Base-by-base conservation (phyloP, 2,113 vertebrate genomes). In the Percopsis transmontana region DNA sequence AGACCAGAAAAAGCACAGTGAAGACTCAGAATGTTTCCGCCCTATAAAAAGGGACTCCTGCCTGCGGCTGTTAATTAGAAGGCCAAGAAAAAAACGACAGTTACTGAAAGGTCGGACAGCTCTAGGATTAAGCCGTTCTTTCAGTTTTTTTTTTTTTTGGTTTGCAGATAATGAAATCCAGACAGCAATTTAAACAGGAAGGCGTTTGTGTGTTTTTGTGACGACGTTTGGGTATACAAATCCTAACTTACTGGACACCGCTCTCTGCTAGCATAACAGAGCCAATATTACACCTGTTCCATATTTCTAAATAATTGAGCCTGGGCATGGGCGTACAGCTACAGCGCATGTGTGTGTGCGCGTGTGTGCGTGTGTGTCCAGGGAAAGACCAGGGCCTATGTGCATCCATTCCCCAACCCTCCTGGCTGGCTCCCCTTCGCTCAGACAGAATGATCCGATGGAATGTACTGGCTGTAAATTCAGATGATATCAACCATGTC, bases 121-220 rank as follows among this genome's bases (percentile, higher is more conserved):
- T 19, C 3, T 12, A 16, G 62, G 53, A 67, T 68, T 84, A 80
- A 84, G 73, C 40, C 44, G 63, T 33, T 33, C 8, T n/a, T 33
- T 33, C 27, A n/a, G n/a, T 33, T 33, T 7, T 33, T 4, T 33
- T 33, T 33, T 33, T 6, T 68, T 69, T 19, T 81, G 78, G 77
- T 83, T 80, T 55, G 52, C 19, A 66, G 75, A 82, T 66, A 68
- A 87, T 38, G 27, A 73, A 83, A 81, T 81, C 73, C 60, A 45
- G 68, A 73, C 75, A 76, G 27, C 70, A 76, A 85, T 74, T 76
- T 73, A 79, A 44, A 74, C 66, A 77, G 3, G 20, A 50, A 19
- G 14, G 27, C 14, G 47, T 51, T 2, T 19, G 48, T 10, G 48
- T 57, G 27, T 18, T 1, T 18, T 15, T 38, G 15, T 62, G 60